Base-by-base conservation (phyloP, 2,888 invertebrate genomes). In the Ommatoiulus sabulosus region DNA sequence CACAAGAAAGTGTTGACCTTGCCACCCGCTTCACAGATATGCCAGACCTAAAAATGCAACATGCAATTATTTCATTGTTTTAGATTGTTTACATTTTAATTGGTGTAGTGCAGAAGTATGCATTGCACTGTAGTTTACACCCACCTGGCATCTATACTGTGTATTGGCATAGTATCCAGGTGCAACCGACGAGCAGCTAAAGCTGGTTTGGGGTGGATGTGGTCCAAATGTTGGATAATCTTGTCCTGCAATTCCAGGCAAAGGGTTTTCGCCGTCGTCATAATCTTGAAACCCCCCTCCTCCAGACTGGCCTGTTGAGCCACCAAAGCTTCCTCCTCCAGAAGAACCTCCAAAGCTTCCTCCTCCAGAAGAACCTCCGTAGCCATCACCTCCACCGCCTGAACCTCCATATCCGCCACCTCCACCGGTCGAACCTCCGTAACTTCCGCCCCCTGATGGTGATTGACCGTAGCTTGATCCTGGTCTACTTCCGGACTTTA, bases 1-100 rank as follows among this genome's bases (percentile, higher is more conserved):
- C 97, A 97, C 86, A 97, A 94, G 93, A 97, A 97, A 57, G 97
- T 97, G 91, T 97, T 96, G 93, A 97, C 97, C 90, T 96, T 95
- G 43, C 97, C 96, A 90, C 96, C 96, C 93, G 90, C 87, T 89
- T 97, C 97, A 92, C 97, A 97, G 91, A 97, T 97, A 93, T 97
- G 97, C 93, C 97, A 97, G 44, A 84, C 44, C 84, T 43, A 44
- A 12, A 20, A 10, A 57, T n/a, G 24, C 72, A 20, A 20, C n/a
- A 72, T 0, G 63, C 0, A 35, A 35, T 35, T 35, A 35, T 35
- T 35, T 35, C 35, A 35, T 35, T 35, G 35, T 35, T 35, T 35
- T 35, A 35, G 35, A 35, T 35, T 35, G n/a, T 35, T 35, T 35
- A 35, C 35, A 35, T n/a, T n/a, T n/a, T n/a, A 57, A 57, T n/a